These are phyloP conservation scores for Xestia rhomboidea DNA, from an alignment of 2,888 invertebrate species.

Conservation along the genomic window DNA sequence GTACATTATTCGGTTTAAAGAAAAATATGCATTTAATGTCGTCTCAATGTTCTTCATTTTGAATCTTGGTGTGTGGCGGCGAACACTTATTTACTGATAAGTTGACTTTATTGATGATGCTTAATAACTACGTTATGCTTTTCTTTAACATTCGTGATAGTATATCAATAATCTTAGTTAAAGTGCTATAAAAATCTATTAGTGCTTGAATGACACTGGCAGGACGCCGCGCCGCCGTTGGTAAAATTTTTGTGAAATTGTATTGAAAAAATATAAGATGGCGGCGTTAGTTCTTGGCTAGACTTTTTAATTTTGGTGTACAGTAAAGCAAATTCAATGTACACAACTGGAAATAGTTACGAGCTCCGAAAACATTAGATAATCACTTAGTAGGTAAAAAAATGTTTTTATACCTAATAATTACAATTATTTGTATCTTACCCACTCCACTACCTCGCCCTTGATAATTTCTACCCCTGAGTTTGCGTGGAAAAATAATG, in stretches of 20 bases:
- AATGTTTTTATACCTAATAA: too few relatives aligned
- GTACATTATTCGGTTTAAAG: slow-evolving; percentile 24
- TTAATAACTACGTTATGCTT: not conserved
- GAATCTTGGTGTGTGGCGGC: not conserved
- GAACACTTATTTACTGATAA: not conserved
- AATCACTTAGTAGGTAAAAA: not conserved
- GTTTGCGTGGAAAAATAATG: slow-evolving; percentile 15
- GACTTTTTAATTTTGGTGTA: too few relatives aligned
- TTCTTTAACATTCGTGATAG: not conserved
- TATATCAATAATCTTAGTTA: not conserved
- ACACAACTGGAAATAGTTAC: not conserved
- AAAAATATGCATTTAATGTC: not conserved
- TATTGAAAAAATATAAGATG: not conserved
- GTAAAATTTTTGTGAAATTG: not conserved
- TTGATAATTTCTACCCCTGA: not conserved
- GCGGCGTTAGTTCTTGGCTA: not conserved
- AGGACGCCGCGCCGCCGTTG: not conserved
- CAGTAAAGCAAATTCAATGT: not conserved
- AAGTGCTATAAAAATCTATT: not conserved
- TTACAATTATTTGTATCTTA: not conserved
- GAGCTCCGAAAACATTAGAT: not conserved
- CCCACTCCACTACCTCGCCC: not conserved
- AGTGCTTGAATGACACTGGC: not conserved
- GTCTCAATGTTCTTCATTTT: not conserved
- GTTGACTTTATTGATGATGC: not conserved